phyloP scores from a whole-genome alignment of 2,888 invertebrate genomes.

The Phaonia tiefii region DNA sequence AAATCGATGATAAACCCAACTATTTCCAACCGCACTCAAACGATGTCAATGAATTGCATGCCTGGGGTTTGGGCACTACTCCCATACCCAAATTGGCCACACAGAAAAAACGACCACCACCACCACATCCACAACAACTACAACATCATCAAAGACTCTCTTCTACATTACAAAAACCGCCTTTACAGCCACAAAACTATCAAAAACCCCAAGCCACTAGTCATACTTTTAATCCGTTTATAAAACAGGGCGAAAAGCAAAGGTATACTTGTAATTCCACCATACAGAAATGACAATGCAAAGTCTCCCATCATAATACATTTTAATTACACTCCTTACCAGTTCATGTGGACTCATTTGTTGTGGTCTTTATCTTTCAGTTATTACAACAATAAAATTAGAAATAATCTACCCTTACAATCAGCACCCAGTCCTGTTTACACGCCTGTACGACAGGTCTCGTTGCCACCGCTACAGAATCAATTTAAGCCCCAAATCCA shows the following conservation, averaged over 20 bases:
- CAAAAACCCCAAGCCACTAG: constrained; percentile 77
- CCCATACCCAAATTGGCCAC: constrained; percentile 51
- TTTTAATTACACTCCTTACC: not conserved
- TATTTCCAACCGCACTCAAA: constrained; percentile 81
- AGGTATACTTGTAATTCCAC: constrained; percentile 75
- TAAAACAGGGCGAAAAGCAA: constrained; percentile 73
- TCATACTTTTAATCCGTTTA: constrained; percentile 79
- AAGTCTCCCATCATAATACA: constrained; percentile 16
- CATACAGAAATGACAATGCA: constrained; percentile 21
- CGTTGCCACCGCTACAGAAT: constrained; percentile 52
- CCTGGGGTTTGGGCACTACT: constrained; percentile 84
- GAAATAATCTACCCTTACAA: constrained; percentile 67
- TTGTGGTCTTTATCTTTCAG: constrained; percentile 25
- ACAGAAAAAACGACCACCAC: constrained; percentile 71
- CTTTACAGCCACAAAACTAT: constrained; percentile 69
- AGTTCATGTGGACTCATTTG: not conserved
- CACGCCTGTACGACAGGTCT: constrained; percentile 69
- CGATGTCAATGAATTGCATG: constrained; percentile 84
- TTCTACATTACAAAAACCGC: constrained; percentile 69
- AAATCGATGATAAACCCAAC: constrained; percentile 79
- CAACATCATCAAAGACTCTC: constrained; percentile 71
- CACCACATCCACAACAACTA: constrained; percentile 68
- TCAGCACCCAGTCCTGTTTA: constrained; percentile 75
- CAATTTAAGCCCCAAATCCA: constrained; percentile 56
- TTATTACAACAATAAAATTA: constrained; percentile 52